phyloP scores from a whole-genome alignment of 2,797 vertebrate species.

The Neosilurus hyrtlii region DNA sequence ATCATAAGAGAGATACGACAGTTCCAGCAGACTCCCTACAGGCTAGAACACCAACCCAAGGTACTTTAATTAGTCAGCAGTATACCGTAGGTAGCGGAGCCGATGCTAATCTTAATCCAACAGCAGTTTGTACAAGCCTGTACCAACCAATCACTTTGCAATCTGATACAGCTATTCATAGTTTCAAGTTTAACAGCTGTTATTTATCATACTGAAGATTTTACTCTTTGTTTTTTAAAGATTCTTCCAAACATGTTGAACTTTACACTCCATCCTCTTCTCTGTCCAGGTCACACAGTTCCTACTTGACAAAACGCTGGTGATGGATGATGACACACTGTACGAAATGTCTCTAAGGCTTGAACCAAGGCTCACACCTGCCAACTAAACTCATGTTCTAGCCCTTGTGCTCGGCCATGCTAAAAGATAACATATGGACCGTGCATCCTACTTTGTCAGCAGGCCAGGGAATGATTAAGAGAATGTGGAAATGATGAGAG shows the following conservation, averaged over 20 bases:
- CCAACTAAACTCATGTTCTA: conserved; percentile 23
- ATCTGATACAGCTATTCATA: background rate
- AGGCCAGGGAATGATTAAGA: background rate
- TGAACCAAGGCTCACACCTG: conserved; percentile 85
- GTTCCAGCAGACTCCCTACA: conserved; percentile 93
- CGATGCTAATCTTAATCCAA: background rate
- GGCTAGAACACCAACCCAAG: conserved; percentile 93
- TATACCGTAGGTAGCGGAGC: background rate
- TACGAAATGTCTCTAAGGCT: conserved; percentile 93
- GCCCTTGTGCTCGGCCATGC: background rate
- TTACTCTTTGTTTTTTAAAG: background rate
- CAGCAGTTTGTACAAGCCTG: background rate
- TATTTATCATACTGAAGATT: background rate
- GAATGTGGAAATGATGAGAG: conserved; percentile 6
- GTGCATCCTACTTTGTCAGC: background rate
- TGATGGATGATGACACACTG: conserved; percentile 94
- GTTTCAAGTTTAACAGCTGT: background rate
- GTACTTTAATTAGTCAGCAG: conserved; percentile 61
- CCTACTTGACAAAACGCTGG: conserved; percentile 88
- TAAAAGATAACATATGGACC: background rate
- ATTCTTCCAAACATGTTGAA: background rate
- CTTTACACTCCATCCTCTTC: conserved; percentile 10
- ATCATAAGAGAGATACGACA: conserved; percentile 96
- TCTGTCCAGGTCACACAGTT: conserved; percentile 88
- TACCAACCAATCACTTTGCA: background rate